Evolutionary conservation across 2,888 invertebrate genomes (phyloP).

Genomic region (Hipparchia semele): DNA sequence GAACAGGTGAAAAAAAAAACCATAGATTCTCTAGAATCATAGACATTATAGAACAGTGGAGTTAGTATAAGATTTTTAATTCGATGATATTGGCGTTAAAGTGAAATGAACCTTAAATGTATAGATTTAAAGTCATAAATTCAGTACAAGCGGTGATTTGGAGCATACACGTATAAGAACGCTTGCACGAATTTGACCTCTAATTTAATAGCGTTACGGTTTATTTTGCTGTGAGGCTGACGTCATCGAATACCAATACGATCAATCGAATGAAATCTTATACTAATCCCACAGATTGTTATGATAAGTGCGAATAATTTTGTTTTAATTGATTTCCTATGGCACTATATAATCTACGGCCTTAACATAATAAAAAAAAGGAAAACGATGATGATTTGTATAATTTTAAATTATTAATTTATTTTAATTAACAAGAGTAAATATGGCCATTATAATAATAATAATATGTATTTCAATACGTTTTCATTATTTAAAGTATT

Average conservation of each 20-base stretch:
- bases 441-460: constrained; percentile 2
- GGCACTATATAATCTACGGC: constrained; percentile 11
- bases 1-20: constrained; percentile 22
- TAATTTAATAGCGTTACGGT: no score
- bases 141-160: no score
- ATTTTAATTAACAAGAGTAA: background rate
- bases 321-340: background rate
- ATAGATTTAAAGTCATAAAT: no score
- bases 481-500: background rate
- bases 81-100: no score
- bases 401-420: background rate
- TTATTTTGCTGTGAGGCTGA: no score
- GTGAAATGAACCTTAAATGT: no score
- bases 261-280: no score
- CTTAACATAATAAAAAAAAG: background rate
- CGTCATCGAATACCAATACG: no score
- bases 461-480: background rate
- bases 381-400: background rate
- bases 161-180: no score
- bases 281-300: background rate
- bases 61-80: no score
- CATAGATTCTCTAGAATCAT: background rate
- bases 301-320: background rate
- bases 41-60: no score
- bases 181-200: no score